Percentiles rank a stretch among this genome's conserved stretches.
Conservation (phyloP, 2,113 vertebrate genomes). For the Aplodontia rufa region DNA sequence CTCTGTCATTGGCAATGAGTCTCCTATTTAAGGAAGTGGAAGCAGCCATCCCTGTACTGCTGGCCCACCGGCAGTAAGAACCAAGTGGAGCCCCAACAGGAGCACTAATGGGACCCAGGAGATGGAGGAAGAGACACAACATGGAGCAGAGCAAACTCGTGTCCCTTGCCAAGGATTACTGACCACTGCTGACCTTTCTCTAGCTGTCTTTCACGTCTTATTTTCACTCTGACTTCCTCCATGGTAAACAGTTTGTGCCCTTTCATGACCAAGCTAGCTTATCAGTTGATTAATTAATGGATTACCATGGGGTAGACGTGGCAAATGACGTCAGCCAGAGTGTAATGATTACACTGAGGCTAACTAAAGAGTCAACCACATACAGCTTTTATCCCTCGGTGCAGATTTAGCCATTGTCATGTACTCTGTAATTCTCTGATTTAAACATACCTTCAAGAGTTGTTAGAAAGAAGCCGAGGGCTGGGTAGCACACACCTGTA, state of each 20-base stretch:
- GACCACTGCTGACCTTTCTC: not conserved
- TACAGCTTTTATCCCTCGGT: not conserved
- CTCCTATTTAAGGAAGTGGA: not conserved
- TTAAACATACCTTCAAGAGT: not conserved
- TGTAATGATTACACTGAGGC: not conserved
- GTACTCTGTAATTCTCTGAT: not conserved
- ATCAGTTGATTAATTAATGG: not conserved
- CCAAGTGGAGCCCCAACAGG: not conserved
- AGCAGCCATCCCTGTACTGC: not conserved
- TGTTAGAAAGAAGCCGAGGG: too few species aligned
- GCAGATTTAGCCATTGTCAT: not conserved
- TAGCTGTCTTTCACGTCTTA: not conserved
- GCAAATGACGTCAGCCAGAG: not conserved
- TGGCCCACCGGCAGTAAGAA: not conserved
- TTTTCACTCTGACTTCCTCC: not conserved
- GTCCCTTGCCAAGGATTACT: not conserved
- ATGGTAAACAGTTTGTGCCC: not conserved
- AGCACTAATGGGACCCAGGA: accelerated
- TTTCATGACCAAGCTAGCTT: not conserved
- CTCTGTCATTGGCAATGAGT: not conserved
- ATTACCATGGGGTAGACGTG: not conserved
- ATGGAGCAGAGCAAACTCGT: accelerated
- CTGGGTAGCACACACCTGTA: too few species aligned
- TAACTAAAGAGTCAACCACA: not conserved
- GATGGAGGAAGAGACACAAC: not conserved